Percentiles rank a stretch among this genome's conserved stretches.
phyloP scores from a whole-genome alignment of 1,140 invertebrate species.

The Spodoptera litura region DNA sequence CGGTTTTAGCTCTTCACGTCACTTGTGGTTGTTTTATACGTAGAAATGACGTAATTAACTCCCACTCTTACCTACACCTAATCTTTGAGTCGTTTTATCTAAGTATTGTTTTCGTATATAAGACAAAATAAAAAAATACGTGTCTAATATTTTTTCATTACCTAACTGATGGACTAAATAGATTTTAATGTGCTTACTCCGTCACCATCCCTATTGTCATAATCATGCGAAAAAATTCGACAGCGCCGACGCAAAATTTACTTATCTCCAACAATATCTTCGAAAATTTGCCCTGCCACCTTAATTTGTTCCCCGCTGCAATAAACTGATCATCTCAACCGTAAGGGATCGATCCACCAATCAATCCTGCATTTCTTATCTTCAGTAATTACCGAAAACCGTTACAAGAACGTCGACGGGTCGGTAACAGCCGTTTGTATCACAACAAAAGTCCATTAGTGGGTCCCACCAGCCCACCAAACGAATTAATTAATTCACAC shows the following conservation, averaged over 20 bases:
- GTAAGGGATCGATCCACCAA: background rate
- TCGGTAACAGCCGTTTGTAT: slow-evolving; percentile 48
- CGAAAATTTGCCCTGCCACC: background rate
- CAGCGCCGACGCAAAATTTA: background rate
- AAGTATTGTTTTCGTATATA: no score
- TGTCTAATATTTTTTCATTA: no score
- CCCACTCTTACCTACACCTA: no score
- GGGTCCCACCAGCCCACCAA: slow-evolving; percentile 53
- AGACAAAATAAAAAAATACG: no score
- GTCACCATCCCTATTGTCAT: no score
- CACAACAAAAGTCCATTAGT: slow-evolving; percentile 76
- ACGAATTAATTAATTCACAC: slow-evolving; percentile 71
- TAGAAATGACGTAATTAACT: no score
- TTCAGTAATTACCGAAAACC: slow-evolving; percentile 40
- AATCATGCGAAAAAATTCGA: no score
- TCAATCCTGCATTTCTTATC: slow-evolving; percentile 36
- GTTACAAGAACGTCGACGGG: slow-evolving; percentile 30
- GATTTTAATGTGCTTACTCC: no score
- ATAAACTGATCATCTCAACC: background rate
- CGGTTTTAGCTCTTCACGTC: no score
- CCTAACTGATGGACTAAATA: no score
- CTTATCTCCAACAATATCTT: background rate
- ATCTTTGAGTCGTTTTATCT: no score
- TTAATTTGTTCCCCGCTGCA: background rate
- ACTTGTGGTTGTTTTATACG: no score